Base-by-base conservation (phyloP, 1,140 invertebrate species). In the Araneus ventricosus region DNA sequence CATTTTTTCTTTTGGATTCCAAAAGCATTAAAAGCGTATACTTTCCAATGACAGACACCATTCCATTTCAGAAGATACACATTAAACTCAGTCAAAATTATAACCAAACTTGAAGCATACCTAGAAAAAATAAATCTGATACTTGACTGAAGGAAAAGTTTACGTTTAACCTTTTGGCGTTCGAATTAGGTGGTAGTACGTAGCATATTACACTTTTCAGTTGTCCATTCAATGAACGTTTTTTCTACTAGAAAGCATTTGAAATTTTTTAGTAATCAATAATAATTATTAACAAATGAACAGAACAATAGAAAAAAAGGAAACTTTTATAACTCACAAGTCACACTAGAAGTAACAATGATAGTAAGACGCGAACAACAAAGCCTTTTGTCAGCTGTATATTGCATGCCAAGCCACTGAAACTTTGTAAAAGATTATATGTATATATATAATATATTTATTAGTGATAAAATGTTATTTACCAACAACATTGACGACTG, bases 391-490 rank as follows among this genome's bases (percentile, higher is more conserved):
- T 89, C 63, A 88, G 91, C 91, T 89, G 70, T 93, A 93, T 89
- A 93, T 93, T 93, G 92, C 92, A 93, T 82, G 86, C 85, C 86
- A 93, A 89, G 87, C 92, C 92, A 93, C 86, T 82, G 86, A 93
- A 93, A 93, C 67, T 59, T 89, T 89, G 87, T 93, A 93, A 93
- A 93, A 93, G 92, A 89, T 93, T 93, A 93, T 88, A 93, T 88
- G 70, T 93, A 93, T 93, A 93, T 93, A 86, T 88, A 88, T 86
- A 89, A 93, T 93, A 93, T 93, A 82, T 93, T 88, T 84, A 75
- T 93, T 89, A 63, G 87, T 93, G 92, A 88, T 93, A 93, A 93
- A 93, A 93, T 87, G 92, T 93, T 89, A 89, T 89, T 93, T 93
- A 89, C 87, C 92, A 93, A 88, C 87, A 93, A 93, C 92, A 93